Evolutionary conservation across 2,797 vertebrate species (phyloP).

Genomic region (Sternarchorhynchus goeldii): DNA sequence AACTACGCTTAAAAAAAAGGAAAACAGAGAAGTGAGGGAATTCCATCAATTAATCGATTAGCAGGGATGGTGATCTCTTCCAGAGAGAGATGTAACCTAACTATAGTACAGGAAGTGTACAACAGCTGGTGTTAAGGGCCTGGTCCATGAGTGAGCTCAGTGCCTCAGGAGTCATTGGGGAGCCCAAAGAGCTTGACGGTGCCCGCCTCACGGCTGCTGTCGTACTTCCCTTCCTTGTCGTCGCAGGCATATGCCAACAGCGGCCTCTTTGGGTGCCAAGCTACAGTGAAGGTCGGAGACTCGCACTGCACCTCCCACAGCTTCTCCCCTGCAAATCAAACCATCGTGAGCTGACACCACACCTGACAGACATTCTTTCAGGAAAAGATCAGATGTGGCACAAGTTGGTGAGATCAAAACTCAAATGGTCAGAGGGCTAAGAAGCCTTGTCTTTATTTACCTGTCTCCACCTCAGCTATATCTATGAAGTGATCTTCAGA

Average conservation of each 20-base stretch:
- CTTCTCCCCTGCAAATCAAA: constrained; percentile 84
- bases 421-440: not conserved
- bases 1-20: not conserved
- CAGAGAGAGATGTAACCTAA: not conserved
- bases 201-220: constrained; percentile 93
- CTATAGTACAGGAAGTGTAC: not conserved
- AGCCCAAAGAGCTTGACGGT: constrained; percentile 97
- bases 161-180: constrained; percentile 87
- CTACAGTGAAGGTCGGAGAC: constrained; percentile 96
- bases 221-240: constrained; percentile 97
- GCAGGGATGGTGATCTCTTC: not conserved
- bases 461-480: constrained; percentile 95
- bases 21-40: too few species aligned
- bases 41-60: not conserved
- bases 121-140: not conserved
- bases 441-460: constrained; percentile 64
- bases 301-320: constrained; percentile 98
- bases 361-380: too few species aligned
- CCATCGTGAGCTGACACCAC: not conserved
- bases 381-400: not conserved
- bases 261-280: constrained; percentile 95
- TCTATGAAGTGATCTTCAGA: constrained; percentile 99
- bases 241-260: constrained; percentile 96
- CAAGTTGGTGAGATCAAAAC: too few species aligned
- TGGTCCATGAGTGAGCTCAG: not conserved